Percentiles rank a stretch among this genome's conserved stretches.
phyloP scores from a whole-genome alignment of 2,797 vertebrate species.

The Thunnus albacares region DNA sequence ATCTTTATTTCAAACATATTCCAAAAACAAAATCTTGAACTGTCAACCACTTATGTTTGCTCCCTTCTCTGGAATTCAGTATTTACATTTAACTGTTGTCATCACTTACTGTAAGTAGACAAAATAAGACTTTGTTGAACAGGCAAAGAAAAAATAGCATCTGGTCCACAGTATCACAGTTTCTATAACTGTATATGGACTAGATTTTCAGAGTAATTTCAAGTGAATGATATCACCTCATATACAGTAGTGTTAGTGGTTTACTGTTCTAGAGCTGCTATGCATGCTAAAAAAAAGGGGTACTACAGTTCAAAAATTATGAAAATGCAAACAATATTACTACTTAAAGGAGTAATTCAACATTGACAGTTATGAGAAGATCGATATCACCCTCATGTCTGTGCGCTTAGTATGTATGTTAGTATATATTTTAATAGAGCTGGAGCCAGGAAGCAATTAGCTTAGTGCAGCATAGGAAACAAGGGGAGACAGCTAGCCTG shows the following conservation, averaged over 20 bases:
- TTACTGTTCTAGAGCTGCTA: background rate
- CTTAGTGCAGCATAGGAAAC: too few relatives aligned
- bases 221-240: slow-evolving; percentile 1
- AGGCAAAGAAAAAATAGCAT: background rate
- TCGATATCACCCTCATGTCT: too few relatives aligned
- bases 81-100: slow-evolving; percentile 16
- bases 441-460: too few relatives aligned
- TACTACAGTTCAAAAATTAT: too few relatives aligned
- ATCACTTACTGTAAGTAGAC: background rate
- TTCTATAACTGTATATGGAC: background rate
- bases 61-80: slow-evolving; percentile 11
- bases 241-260: background rate
- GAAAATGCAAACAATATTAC: too few relatives aligned
- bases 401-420: too few relatives aligned
- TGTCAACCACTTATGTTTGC: background rate
- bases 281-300: too few relatives aligned
- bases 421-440: too few relatives aligned
- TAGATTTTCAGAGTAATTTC: too few relatives aligned
- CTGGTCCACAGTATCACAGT: background rate
- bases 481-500: too few relatives aligned
- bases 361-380: too few relatives aligned
- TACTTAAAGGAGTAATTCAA: too few relatives aligned
- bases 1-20: slow-evolving; percentile 28
- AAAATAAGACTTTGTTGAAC: background rate
- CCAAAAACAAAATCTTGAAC: slow-evolving; percentile 6